A percentile compares a stretch with the other conserved stretches of the same genome.
phyloP scores from a whole-genome alignment of 2,113 vertebrate genomes.

The Coptodon bakossiorum region DNA sequence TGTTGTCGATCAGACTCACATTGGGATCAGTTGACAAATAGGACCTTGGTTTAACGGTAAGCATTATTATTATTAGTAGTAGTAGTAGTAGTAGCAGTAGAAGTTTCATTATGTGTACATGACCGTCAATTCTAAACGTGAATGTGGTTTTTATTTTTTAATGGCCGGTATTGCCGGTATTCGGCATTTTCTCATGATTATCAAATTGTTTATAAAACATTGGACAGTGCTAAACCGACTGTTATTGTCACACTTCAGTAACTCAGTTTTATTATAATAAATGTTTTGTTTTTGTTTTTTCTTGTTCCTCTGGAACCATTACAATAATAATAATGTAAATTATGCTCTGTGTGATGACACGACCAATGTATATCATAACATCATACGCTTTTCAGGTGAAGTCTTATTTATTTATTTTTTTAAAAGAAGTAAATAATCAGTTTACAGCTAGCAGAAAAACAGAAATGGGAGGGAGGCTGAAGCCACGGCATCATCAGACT shows the following conservation, averaged over 20 bases:
- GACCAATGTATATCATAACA: neutral
- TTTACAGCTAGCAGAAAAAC: neutral
- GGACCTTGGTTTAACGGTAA: neutral
- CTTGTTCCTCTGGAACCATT: neutral
- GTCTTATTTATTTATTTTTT: neutral
- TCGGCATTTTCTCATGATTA: neutral
- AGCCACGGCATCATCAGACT: neutral
- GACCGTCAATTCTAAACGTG: neutral
- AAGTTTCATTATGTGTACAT: neutral
- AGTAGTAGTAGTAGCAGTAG: neutral
- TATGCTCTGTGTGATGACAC: neutral
- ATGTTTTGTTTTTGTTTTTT: neutral
- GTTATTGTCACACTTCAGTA: neutral
- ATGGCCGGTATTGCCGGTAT: neutral
- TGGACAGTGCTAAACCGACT: neutral
- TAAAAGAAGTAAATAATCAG: neutral
- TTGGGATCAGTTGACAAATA: neutral
- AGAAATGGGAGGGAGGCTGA: neutral
- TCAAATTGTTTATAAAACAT: neutral
- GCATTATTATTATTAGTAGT: fast-evolving
- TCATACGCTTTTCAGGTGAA: neutral
- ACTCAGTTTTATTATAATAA: neutral
- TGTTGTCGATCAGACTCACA: neutral
- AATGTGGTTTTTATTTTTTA: neutral
- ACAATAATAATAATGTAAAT: neutral